Evolutionary conservation across 2,113 vertebrate species (phyloP), one percentile per base, ranked within the genome.

Genomic region (Hippocampus comes): DNA sequence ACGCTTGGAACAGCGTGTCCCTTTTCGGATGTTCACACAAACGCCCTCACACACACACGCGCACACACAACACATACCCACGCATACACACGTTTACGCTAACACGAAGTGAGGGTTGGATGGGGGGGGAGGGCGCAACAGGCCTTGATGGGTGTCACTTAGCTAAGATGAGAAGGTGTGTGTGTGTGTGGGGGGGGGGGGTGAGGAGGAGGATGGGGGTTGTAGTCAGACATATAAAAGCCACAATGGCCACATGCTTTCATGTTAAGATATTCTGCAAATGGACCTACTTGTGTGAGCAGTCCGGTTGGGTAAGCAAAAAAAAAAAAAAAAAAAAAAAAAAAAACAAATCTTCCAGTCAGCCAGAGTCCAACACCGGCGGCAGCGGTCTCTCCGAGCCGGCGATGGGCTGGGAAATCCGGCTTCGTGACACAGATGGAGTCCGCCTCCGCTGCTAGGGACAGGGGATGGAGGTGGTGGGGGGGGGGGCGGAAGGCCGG

Each of bases 351-450:
- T 87, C 76, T 83, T 82, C 79, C 82, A 80, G 81, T 83, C 86
- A 90, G 84, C 84, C 84, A 72, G 76, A 84, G 9, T 21, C 18
- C 61, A 41, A 34, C 61, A 41, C 42, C 17, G 43, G 42, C 5
- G 48, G 42, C 64, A 25, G 42, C 83, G 82, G 84, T 84, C 84
- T 88, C 88, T 83, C 82, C 80, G 6, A 23, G 84, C 87, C 87
- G 86, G 87, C 77, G 65, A 81, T 78, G 85, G 84, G 82, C 74
- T 87, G 76, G 83, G 81, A 78, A 90, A 91, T 87, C 80, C 86
- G 88, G 87, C 91, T 91, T 92, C 91, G 90, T 91, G 90, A 91
- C 89, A 88, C 86, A 67, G 80, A 83, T 82, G 84, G 73, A 85
- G 82, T 83, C 76, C 76, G 74, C 72, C 76, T 82, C 75, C 76